These are phyloP conservation scores for Paraescarpia echinospica DNA, from an alignment of 1,140 invertebrate genomes.

Conservation along the genomic window DNA sequence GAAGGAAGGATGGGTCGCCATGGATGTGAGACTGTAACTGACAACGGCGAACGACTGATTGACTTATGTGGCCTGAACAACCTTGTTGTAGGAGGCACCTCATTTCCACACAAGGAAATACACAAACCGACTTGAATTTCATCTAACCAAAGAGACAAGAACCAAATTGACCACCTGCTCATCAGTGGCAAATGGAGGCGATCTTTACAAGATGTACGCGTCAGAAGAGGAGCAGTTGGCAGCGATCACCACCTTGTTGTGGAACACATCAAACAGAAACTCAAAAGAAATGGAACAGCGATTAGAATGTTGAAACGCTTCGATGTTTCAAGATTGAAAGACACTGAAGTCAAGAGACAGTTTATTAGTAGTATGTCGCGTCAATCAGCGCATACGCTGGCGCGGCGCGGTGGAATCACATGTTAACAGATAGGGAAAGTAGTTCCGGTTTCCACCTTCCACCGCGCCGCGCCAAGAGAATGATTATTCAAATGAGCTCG, in stretches of 20 bases:
- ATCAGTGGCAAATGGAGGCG: slow-evolving; percentile 32
- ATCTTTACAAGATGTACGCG: slow-evolving; percentile 29
- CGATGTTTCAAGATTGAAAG: slow-evolving; percentile 2
- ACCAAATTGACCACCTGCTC: slow-evolving; percentile 35
- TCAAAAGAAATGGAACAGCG: background rate
- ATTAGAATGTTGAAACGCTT: slow-evolving; percentile 9
- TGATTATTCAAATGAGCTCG: too few species aligned
- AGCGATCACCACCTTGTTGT: slow-evolving; percentile 17
- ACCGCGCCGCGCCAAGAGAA: too few species aligned
- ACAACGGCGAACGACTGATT: too few species aligned
- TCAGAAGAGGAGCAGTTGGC: slow-evolving; percentile 8
- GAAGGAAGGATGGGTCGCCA: too few species aligned
- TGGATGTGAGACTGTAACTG: too few species aligned
- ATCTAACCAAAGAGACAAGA: slow-evolving; percentile 32
- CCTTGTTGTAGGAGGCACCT: background rate
- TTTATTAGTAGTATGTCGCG: too few species aligned
- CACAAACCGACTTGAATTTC: slow-evolving; percentile 36
- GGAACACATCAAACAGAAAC: slow-evolving; percentile 1
- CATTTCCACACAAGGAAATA: slow-evolving; percentile 34
- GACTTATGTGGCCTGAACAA: slow-evolving; percentile 23
- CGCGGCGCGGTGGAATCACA: too few species aligned
- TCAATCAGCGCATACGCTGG: too few species aligned
- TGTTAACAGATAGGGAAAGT: too few species aligned
- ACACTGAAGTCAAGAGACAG: background rate
- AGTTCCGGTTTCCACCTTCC: too few species aligned